Percentiles rank a stretch among this genome's conserved stretches.
Conservation (phyloP, 2,888 invertebrate genomes). For the Acrobasis repandana region DNA sequence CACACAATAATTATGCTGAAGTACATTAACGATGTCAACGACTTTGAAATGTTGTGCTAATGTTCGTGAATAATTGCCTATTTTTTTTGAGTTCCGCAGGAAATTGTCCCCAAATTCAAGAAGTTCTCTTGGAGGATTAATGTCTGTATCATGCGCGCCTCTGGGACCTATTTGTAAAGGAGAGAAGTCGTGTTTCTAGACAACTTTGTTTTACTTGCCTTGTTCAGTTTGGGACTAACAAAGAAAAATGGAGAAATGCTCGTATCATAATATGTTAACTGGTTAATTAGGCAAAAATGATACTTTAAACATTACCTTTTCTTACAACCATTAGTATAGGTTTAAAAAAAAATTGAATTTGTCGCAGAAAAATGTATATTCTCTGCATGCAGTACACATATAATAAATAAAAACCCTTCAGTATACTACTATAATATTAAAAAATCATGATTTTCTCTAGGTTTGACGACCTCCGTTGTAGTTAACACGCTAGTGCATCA, state of each 20-base stretch:
- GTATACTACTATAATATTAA: too few species aligned
- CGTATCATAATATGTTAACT: too few species aligned
- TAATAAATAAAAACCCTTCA: too few species aligned
- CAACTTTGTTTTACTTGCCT: neutral
- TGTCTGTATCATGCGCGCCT: conserved; percentile 11
- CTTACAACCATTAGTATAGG: too few species aligned
- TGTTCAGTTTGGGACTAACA: neutral
- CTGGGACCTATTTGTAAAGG: conserved; percentile 15
- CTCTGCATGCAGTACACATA: too few species aligned
- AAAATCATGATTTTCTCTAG: too few species aligned
- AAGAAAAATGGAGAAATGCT: neutral
- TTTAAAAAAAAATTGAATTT: too few species aligned
- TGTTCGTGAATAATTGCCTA: conserved; percentile 22
- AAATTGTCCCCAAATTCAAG: conserved; percentile 7
- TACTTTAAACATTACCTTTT: too few species aligned
- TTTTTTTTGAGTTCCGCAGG: conserved; percentile 20
- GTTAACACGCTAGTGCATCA: too few species aligned
- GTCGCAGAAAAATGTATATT: too few species aligned
- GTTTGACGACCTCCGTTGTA: too few species aligned
- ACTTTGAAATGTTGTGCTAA: conserved; percentile 25
- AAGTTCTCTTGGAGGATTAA: conserved; percentile 15
- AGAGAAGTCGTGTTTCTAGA: conserved; percentile 4
- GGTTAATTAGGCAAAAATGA: too few species aligned
- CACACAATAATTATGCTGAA: conserved; percentile 23
- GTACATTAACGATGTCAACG: conserved; percentile 22